Base-by-base conservation (phyloP, 2,888 invertebrate species). In the Gasteruption jaculator region DNA sequence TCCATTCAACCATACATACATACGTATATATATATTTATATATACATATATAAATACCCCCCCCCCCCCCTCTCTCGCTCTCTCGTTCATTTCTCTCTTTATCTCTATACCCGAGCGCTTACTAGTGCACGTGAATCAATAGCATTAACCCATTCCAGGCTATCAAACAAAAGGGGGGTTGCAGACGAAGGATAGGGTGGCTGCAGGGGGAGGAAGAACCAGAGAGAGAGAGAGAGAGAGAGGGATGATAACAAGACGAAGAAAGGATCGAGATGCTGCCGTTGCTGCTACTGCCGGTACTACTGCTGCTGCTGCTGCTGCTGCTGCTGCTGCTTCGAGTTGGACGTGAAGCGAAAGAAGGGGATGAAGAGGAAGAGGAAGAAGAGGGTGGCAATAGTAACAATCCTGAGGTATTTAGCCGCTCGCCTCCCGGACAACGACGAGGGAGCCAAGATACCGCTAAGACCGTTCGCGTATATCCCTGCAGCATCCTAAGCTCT, bases 341-440 rank as follows among this genome's bases (percentile, higher is more conserved):
- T 46, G 43, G 53, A 43, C 48, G 53, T 48, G 37, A 39, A 53
- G 43, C 19, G 32, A 18, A 47, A 46, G 38, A 42, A 56, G 52
- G 55, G 52, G 49, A 48, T 41, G 48, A 48, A 45, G 50, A 46
- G 42, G 45, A 53, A 35, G 47, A 52, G 50, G 49, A 50, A 41
- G 24, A 31, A 45, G 49, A 49, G 57, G 58, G 58, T 63, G 57
- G 68, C 65, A 69, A 65, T 66, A 65, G 69, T 71, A 70, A 71
- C 70, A 70, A 69, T 70, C 66, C 67, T 63, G 70, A 68, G 69
- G 69, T 70, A 71, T 70, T 70, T 70, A 71, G 69, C 66, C 61
- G 61, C 57, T 59, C 58, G 53, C 58, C 56, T 57, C 48, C 56
- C 52, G 60, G 57, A 60, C 60, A 56, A 59, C 57, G 54, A 58